Evolutionary conservation across 2,113 vertebrate genomes (phyloP).

Genomic region (Vireo altiloquus): DNA sequence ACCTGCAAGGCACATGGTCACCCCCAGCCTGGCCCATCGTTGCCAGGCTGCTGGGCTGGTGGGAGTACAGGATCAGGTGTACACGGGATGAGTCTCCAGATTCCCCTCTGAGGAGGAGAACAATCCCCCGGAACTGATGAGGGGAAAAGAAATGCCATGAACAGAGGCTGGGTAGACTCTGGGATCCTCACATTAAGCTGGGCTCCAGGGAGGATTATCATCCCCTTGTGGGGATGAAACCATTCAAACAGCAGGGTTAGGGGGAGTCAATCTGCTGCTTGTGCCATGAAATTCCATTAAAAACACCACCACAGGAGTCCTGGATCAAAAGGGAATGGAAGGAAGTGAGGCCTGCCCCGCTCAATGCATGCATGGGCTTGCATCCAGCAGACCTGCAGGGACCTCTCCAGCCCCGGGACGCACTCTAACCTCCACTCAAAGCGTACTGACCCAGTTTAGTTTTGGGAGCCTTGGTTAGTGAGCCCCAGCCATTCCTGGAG

Average conservation of each 20-base stretch:
- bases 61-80: background rate
- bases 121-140: fast-evolving
- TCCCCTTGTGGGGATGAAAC: fast-evolving
- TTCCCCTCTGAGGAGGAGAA: background rate
- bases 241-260: background rate
- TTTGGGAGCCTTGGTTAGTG: background rate
- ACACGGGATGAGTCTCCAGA: background rate
- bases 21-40: background rate
- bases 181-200: fast-evolving
- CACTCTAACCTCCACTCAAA: background rate
- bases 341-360: background rate
- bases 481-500: background rate
- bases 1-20: background rate
- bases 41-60: fast-evolving
- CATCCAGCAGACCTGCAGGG: background rate
- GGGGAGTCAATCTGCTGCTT: background rate
- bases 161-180: background rate
- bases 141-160: fast-evolving
- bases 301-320: background rate
- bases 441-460: background rate
- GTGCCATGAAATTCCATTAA: conserved; percentile 4
- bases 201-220: background rate
- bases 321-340: background rate
- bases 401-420: background rate
- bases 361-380: background rate